These are phyloP conservation scores for Cyphomyrus discorhynchus DNA, from an alignment of 2,113 vertebrate genomes.

Conservation along the genomic window DNA sequence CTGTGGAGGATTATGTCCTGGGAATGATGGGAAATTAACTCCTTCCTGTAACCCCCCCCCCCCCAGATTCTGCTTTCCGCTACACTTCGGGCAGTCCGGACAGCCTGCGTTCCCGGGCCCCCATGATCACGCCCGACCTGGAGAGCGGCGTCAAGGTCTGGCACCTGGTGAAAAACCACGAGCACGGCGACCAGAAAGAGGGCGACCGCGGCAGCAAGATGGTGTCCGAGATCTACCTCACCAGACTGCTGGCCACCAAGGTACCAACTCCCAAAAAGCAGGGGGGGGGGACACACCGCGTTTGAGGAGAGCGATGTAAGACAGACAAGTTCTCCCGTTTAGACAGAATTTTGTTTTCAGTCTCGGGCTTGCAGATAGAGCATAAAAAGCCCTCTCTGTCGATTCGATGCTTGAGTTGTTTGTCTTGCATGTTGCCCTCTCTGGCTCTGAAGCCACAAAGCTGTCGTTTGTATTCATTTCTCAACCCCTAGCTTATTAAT, in stretches of 20 bases:
- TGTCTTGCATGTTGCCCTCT: background rate
- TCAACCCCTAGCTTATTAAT: background rate
- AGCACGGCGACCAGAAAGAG: conserved; percentile 91
- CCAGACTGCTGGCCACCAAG: conserved; percentile 88
- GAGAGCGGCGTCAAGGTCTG: conserved; percentile 91
- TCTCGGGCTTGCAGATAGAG: background rate
- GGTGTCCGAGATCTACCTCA: conserved; percentile 95
- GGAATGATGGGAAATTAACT: background rate
- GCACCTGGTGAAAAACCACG: conserved; percentile 93
- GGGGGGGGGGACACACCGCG: background rate
- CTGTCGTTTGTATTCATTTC: background rate
- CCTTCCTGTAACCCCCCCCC: background rate
- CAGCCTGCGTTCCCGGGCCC: conserved; percentile 84
- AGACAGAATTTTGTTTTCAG: background rate
- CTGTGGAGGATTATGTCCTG: background rate
- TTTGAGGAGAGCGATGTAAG: background rate
- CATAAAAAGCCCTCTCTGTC: background rate
- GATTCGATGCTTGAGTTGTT: background rate
- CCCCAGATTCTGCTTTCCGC: conserved; percentile 76
- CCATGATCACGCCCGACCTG: conserved; percentile 91
- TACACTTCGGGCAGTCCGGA: conserved; percentile 85
- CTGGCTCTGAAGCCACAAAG: background rate
- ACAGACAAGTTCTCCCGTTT: background rate
- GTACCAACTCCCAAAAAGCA: conserved; percentile 43
- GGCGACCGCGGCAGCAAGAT: conserved; percentile 92